Conservation (phyloP, 2,888 invertebrate species). For the Callosobruchus maculatus region DNA sequence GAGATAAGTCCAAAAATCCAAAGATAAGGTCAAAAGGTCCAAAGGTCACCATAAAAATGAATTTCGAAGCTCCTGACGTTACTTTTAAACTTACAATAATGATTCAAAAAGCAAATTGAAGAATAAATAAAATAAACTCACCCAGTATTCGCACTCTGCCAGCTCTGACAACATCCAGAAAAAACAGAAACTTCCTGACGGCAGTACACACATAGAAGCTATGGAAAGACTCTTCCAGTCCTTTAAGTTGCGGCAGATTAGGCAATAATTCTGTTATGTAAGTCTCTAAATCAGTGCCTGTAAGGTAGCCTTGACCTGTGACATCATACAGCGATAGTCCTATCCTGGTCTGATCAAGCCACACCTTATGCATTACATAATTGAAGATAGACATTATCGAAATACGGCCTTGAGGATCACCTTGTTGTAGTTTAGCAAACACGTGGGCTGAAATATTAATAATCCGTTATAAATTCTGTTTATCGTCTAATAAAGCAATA, state of each 20-base stretch:
- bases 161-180: slow-evolving; percentile 84
- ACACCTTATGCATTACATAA: slow-evolving; percentile 92
- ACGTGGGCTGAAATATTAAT: slow-evolving; percentile 57
- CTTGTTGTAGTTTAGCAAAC: slow-evolving; percentile 83
- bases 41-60: no score
- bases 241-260: slow-evolving; percentile 84
- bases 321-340: slow-evolving; percentile 91
- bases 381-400: slow-evolving; percentile 89
- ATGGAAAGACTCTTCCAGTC: slow-evolving; percentile 88
- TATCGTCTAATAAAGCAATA: no score
- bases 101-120: no score
- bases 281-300: slow-evolving; percentile 81
- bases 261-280: slow-evolving; percentile 93
- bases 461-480: background rate
- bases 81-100: no score
- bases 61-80: no score
- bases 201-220: slow-evolving; percentile 96
- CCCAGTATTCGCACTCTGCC: slow-evolving; percentile 83
- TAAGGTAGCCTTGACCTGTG: slow-evolving; percentile 67
- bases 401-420: slow-evolving; percentile 82
- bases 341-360: slow-evolving; percentile 92
- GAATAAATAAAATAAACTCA: no score
- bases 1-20: no score
- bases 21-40: no score
- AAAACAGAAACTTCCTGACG: slow-evolving; percentile 93